Percentiles rank a stretch among this genome's conserved stretches.
Conservation (phyloP, 2,797 vertebrate genomes). For the Sebastolobus alascanus region DNA sequence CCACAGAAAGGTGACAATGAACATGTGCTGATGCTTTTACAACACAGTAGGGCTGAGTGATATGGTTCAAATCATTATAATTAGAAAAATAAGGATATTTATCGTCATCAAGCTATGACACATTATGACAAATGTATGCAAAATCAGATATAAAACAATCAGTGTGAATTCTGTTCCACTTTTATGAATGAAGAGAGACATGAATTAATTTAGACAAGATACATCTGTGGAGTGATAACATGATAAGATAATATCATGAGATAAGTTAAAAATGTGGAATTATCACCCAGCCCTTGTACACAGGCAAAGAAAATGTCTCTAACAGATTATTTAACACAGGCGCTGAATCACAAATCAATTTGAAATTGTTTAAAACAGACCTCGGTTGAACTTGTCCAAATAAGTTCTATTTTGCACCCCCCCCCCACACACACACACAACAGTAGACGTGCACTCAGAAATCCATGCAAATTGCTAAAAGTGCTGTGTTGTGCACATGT, state of each 20-base stretch:
- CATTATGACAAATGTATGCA: background rate
- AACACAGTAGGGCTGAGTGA: slow-evolving; percentile 5
- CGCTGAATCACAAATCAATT: background rate
- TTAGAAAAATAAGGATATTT: slow-evolving; percentile 2
- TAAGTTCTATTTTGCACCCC: background rate
- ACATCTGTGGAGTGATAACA: background rate
- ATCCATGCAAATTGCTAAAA: slow-evolving; percentile 54
- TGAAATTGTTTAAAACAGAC: slow-evolving; percentile 16
- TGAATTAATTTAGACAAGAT: background rate
- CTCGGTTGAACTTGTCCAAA: slow-evolving; percentile 11
- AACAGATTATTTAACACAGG: background rate
- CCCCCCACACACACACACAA: slow-evolving; percentile 5
- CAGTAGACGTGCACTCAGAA: slow-evolving; percentile 18
- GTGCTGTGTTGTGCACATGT: slow-evolving; percentile 73
- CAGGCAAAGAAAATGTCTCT: background rate
- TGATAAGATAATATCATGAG: background rate
- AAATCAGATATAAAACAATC: background rate
- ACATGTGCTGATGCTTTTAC: background rate
- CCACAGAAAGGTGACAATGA: slow-evolving; percentile 6
- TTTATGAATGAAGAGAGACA: background rate
- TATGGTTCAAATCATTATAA: background rate
- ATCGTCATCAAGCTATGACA: background rate
- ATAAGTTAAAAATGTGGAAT: background rate
- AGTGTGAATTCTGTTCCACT: background rate
- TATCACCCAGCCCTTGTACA: background rate